Conservation (phyloP, 2,797 vertebrate genomes). For the Onychomys leucogaster region DNA sequence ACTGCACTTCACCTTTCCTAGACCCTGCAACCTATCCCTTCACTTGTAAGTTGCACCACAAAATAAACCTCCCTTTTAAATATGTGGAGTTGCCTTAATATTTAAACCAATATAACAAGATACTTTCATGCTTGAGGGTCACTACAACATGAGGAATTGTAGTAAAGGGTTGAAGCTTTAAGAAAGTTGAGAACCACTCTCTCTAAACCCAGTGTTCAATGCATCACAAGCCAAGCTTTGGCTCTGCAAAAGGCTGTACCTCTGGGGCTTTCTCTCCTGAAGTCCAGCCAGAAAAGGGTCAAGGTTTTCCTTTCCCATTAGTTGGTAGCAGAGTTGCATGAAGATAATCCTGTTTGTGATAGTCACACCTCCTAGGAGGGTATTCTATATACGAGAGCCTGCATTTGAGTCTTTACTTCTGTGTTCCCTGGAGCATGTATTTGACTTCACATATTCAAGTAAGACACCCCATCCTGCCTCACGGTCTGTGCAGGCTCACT, state of each 20-base stretch:
- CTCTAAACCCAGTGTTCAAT: not conserved
- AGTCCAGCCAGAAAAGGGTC: not conserved
- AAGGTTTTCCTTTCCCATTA: not conserved
- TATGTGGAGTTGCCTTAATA: no score
- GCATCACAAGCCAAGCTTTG: not conserved
- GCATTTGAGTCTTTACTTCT: not conserved
- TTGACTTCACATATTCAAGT: not conserved
- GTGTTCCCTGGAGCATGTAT: not conserved
- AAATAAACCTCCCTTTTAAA: no score
- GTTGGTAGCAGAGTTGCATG: not conserved
- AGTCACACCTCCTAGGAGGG: accelerated
- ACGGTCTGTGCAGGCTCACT: not conserved
- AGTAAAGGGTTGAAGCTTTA: no score
- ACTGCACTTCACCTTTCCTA: no score
- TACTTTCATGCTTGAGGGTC: not conserved
- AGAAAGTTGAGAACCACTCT: not conserved
- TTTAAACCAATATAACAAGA: no score
- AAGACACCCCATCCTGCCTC: not conserved
- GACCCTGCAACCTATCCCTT: no score
- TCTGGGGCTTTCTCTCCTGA: not conserved
- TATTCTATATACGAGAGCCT: accelerated
- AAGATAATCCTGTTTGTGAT: not conserved
- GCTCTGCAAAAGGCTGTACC: not conserved
- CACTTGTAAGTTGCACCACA: no score
- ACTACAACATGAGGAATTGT: not conserved